Evolutionary conservation across 1,140 invertebrate species (phyloP).

Genomic region (Callitettix versicolor): DNA sequence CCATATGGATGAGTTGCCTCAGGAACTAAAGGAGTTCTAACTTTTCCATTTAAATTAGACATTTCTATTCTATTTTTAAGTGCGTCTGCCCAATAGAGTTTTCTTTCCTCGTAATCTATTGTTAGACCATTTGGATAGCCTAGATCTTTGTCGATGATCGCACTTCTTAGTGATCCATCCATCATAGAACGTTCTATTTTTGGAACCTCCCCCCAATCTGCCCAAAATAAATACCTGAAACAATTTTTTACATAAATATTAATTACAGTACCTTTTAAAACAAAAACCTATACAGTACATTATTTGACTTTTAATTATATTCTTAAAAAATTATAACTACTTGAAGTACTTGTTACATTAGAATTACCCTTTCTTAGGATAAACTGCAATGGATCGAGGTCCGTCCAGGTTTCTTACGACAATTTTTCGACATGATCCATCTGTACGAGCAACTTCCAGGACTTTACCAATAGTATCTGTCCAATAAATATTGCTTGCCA

Average conservation of each 20-base stretch:
- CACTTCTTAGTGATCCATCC: slow-evolving; percentile 66
- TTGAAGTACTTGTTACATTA: not conserved
- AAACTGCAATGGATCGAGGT: slow-evolving; percentile 63
- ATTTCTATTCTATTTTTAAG: slow-evolving; percentile 83
- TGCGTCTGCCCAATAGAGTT: slow-evolving; percentile 85
- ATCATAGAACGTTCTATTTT: slow-evolving; percentile 75
- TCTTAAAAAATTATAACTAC: not conserved
- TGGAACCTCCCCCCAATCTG: slow-evolving; percentile 74
- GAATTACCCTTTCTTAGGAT: slow-evolving; percentile 60
- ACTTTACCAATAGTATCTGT: slow-evolving; percentile 70
- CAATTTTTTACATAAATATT: no score
- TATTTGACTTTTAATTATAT: no score
- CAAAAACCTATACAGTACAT: no score
- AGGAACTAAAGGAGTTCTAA: slow-evolving; percentile 57
- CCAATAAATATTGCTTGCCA: slow-evolving; percentile 84
- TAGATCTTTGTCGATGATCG: slow-evolving; percentile 71
- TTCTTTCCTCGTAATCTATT: slow-evolving; percentile 67
- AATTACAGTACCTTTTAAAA: slow-evolving; percentile 1
- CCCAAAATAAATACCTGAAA: slow-evolving; percentile 74
- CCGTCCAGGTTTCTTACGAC: slow-evolving; percentile 58
- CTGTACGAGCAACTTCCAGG: slow-evolving; percentile 70
- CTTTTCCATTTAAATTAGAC: slow-evolving; percentile 69
- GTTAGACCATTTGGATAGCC: slow-evolving; percentile 85
- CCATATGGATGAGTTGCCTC: slow-evolving; percentile 65
- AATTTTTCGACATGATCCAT: slow-evolving; percentile 67